phyloP scores from a whole-genome alignment of 2,797 vertebrate species.

The Pagetopsis macropterus region DNA sequence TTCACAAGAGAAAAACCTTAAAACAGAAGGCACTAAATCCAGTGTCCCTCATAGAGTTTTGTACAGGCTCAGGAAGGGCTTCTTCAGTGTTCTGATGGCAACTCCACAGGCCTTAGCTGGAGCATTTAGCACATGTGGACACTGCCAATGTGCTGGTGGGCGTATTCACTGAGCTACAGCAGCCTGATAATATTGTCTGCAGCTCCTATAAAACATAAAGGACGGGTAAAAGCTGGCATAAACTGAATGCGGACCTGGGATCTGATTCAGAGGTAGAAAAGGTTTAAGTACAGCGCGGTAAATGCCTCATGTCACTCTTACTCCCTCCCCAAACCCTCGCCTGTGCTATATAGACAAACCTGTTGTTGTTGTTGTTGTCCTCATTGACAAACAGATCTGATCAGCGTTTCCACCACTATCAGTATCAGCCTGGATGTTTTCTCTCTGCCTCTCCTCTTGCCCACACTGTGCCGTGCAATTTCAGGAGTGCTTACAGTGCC shows the following conservation, averaged over 20 bases:
- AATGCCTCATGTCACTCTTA: slow-evolving; percentile 76
- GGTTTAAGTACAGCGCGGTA: slow-evolving; percentile 75
- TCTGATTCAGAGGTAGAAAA: slow-evolving; percentile 80
- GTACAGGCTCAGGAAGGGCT: slow-evolving; percentile 59
- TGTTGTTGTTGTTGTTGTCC: slow-evolving; percentile 70
- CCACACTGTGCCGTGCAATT: slow-evolving; percentile 79
- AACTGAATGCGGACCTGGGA: slow-evolving; percentile 80
- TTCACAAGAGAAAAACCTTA: slow-evolving; percentile 50
- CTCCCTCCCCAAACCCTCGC: slow-evolving; percentile 65
- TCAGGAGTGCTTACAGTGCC: slow-evolving; percentile 72
- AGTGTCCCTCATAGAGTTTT: slow-evolving; percentile 66
- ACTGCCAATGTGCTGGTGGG: slow-evolving; percentile 76
- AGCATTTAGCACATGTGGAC: slow-evolving; percentile 76
- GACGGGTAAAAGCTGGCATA: slow-evolving; percentile 74
- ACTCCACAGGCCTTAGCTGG: slow-evolving; percentile 72
- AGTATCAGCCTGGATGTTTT: slow-evolving; percentile 74
- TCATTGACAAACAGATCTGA: slow-evolving; percentile 52
- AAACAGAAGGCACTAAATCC: slow-evolving; percentile 69
- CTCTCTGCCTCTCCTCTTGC: slow-evolving; percentile 60
- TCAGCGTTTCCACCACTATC: slow-evolving; percentile 51
- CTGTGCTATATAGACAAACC: slow-evolving; percentile 74
- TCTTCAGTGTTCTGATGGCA: slow-evolving; percentile 61
- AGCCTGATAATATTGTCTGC: slow-evolving; percentile 75
- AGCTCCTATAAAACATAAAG: slow-evolving; percentile 74
- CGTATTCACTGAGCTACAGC: slow-evolving; percentile 73